A percentile compares a stretch with the other conserved stretches of the same genome.
phyloP scores from a whole-genome alignment of 37 sponge, comb jelly and placozoan genomes.

The Hormiphora californensis region DNA sequence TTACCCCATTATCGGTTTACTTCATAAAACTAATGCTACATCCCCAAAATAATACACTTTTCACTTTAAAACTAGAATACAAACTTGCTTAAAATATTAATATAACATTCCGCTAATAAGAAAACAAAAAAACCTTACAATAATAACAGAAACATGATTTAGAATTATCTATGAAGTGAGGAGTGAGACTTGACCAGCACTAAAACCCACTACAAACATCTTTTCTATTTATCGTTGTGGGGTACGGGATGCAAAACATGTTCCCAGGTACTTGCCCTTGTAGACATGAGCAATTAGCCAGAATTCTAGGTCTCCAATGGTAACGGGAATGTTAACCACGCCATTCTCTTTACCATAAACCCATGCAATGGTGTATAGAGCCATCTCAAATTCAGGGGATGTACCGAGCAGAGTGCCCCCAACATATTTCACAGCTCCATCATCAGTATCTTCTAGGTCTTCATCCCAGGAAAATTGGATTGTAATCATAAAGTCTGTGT shows the following conservation, averaged over 20 bases:
- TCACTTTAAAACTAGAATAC: neutral
- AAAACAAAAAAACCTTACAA: neutral
- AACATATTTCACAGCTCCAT: constrained; percentile 63
- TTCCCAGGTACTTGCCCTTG: neutral
- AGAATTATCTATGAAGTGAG: neutral
- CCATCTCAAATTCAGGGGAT: constrained; percentile 91
- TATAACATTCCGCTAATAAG: neutral
- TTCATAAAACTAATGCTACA: too few species aligned
- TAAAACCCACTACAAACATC: neutral
- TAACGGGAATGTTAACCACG: constrained; percentile 57
- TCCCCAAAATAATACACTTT: neutral
- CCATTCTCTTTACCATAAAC: constrained; percentile 59
- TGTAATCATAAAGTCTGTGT: constrained; percentile 58
- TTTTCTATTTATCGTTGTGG: neutral
- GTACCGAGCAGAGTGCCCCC: constrained; percentile 81
- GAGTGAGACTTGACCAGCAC: neutral
- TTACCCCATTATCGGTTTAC: too few species aligned
- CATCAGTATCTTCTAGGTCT: constrained; percentile 34
- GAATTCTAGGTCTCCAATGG: constrained; percentile 63
- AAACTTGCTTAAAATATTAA: neutral
- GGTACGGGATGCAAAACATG: neutral
- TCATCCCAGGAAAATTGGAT: constrained; percentile 58
- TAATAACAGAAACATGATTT: neutral
- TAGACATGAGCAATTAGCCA: constrained; percentile 33
- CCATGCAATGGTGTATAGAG: constrained; percentile 79